phyloP scores from a whole-genome alignment of 92 coral and sea anemone species.

The Micromussa lordhowensis region DNA sequence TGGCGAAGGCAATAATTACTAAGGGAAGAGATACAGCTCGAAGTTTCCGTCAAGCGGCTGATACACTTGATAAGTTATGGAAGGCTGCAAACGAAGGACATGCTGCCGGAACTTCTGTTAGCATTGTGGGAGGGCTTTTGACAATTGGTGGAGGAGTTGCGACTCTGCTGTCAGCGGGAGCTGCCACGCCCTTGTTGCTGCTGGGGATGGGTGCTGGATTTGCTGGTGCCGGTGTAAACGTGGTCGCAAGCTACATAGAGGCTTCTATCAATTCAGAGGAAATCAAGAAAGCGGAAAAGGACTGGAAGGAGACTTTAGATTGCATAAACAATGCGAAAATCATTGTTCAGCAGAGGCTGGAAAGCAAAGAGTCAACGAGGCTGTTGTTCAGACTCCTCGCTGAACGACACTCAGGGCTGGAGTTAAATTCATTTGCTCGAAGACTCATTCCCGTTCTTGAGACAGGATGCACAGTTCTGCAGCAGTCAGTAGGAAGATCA shows the following conservation, averaged over 20 bases:
- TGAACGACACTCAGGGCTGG: neutral
- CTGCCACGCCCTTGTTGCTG: conserved; percentile 10
- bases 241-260: neutral
- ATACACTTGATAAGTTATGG: conserved; percentile 7
- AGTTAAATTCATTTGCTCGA: neutral
- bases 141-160: conserved; percentile 24
- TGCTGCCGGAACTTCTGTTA: neutral
- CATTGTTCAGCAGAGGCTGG: neutral
- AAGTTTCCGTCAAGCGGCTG: neutral
- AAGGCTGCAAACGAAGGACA: neutral
- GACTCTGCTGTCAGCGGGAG: neutral
- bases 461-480: neutral
- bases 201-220: neutral
- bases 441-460: neutral
- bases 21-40: no score
- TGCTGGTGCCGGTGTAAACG: neutral
- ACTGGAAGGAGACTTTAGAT: neutral
- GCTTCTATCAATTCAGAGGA: neutral
- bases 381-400: neutral
- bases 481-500: neutral
- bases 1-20: no score
- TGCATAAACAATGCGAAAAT: neutral
- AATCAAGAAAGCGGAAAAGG: neutral
- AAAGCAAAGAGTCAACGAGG: neutral
- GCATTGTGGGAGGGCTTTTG: conserved; percentile 6